phyloP scores from a whole-genome alignment of 2,113 vertebrate species.

The Garra rufa region DNA sequence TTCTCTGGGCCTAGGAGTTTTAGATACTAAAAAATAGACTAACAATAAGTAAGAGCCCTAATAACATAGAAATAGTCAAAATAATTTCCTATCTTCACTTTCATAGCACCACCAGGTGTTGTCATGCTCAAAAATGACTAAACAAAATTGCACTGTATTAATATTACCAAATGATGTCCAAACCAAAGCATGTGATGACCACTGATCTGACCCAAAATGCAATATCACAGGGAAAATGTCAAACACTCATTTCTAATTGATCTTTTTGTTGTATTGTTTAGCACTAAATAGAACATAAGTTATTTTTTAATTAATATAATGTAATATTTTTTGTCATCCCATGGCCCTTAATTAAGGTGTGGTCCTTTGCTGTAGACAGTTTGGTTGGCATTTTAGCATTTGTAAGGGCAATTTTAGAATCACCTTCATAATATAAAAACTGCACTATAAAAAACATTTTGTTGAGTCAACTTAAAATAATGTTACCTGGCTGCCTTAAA shows the following conservation, averaged over 20 bases:
- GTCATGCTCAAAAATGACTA: neutral
- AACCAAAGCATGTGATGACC: neutral
- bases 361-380: neutral
- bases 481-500: too few relatives aligned
- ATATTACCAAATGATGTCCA: neutral
- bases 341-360: too few relatives aligned
- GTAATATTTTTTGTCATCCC: too few relatives aligned
- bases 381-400: too few relatives aligned
- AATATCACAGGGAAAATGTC: neutral
- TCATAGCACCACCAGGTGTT: neutral
- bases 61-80: neutral
- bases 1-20: slow-evolving; percentile 35
- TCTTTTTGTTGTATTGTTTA: neutral
- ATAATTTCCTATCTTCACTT: neutral
- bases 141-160: neutral
- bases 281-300: neutral
- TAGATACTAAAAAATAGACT: slow-evolving; percentile 6
- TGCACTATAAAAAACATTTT: too few relatives aligned
- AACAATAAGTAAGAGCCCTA: neutral
- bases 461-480: too few relatives aligned
- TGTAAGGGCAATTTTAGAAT: too few relatives aligned
- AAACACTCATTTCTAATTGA: neutral
- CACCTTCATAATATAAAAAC: too few relatives aligned
- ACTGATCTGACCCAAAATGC: neutral
- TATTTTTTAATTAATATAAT: too few relatives aligned